Evolutionary conservation across 2,888 invertebrate genomes (phyloP).

Genomic region (Meiosimyza decipiens): DNA sequence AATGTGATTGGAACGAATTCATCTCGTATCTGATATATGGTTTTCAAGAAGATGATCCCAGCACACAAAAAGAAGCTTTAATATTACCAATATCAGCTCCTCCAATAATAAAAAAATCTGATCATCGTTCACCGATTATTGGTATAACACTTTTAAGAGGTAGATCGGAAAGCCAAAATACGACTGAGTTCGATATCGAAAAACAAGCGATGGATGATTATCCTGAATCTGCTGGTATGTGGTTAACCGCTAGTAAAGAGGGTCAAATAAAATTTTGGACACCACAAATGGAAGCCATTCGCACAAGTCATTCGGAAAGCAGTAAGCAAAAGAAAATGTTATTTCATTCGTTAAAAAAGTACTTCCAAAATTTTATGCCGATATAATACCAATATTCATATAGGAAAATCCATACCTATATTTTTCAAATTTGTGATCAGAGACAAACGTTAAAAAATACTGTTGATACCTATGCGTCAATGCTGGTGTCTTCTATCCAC

Average conservation of each 20-base stretch:
- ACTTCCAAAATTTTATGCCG: too few relatives aligned
- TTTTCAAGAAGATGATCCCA: conserved; percentile 75
- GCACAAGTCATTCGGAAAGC: conserved; percentile 74
- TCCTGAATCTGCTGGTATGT: conserved; percentile 73
- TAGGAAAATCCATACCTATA: too few relatives aligned
- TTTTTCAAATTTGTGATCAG: too few relatives aligned
- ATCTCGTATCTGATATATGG: conserved; percentile 80
- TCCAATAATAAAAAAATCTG: conserved; percentile 72
- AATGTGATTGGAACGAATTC: conserved; percentile 80
- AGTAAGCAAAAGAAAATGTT: conserved; percentile 66
- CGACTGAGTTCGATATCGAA: conserved; percentile 58
- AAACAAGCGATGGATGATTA: conserved; percentile 51
- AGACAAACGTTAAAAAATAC: too few relatives aligned
- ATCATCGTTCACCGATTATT: conserved; percentile 77
- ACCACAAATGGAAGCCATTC: conserved; percentile 74
- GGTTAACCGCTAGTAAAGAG: conserved; percentile 80
- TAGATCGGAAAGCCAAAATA: conserved; percentile 68
- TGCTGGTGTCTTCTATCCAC: too few relatives aligned
- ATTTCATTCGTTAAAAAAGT: neutral
- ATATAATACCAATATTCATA: too few relatives aligned
- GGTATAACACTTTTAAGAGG: conserved; percentile 67
- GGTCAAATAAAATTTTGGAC: conserved; percentile 84
- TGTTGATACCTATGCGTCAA: too few relatives aligned
- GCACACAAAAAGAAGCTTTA: conserved; percentile 72
- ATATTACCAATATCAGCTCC: conserved; percentile 73